These are phyloP conservation scores for Rhea americana DNA, from an alignment of 2,113 vertebrate genomes.

Conservation along the genomic window DNA sequence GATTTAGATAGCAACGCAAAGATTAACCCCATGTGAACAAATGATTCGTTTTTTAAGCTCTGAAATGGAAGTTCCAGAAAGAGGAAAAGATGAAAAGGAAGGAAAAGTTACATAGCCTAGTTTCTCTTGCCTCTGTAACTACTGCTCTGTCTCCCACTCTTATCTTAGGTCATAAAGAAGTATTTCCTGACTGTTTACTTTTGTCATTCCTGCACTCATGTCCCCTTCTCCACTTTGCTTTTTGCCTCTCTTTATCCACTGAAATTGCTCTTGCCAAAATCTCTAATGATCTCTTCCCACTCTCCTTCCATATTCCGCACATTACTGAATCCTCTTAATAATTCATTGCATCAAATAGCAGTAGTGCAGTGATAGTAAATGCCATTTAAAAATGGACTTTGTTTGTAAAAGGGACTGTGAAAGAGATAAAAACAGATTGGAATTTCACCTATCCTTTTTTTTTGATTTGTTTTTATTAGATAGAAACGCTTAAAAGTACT, in stretches of 20 bases:
- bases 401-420: neutral
- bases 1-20: neutral
- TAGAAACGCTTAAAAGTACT: neutral
- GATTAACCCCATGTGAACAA: neutral
- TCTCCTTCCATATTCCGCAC: neutral
- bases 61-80: neutral
- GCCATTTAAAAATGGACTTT: neutral
- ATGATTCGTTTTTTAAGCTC: neutral
- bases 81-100: neutral
- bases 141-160: neutral
- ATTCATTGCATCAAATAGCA: neutral
- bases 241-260: neutral
- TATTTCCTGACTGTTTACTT: neutral
- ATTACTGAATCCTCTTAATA: neutral
- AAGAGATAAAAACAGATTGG: neutral
- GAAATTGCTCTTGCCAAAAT: neutral
- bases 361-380: neutral
- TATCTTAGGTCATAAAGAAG: neutral
- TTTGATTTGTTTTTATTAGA: neutral
- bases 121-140: neutral
- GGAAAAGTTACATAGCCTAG: neutral
- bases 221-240: neutral
- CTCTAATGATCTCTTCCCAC: neutral
- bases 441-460: neutral
- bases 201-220: neutral